phyloP scores from a whole-genome alignment of 2,888 invertebrate species.

The Gymnoscelis rufifasciata region DNA sequence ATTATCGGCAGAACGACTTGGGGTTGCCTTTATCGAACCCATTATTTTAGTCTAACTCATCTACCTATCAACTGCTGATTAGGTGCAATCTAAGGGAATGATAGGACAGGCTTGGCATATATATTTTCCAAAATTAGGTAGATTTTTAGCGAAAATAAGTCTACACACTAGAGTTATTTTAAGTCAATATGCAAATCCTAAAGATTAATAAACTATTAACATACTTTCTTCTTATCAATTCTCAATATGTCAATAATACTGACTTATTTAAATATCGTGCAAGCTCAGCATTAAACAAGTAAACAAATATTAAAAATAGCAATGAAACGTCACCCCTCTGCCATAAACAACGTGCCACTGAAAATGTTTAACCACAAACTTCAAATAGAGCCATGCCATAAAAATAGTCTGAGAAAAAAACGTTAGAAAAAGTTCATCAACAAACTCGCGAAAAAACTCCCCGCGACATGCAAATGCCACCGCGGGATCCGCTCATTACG shows the following conservation, averaged over 20 bases:
- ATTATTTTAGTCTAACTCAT: constrained; percentile 35
- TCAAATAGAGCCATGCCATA: constrained; percentile 66
- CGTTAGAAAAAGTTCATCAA: constrained; percentile 65
- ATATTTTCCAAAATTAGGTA: neutral
- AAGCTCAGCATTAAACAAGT: constrained; percentile 43
- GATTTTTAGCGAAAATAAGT: too few species aligned
- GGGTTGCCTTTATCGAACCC: constrained; percentile 33
- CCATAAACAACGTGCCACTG: constrained; percentile 66
- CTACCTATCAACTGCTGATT: constrained; percentile 25
- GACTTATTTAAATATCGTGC: constrained; percentile 28
- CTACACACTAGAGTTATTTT: too few species aligned
- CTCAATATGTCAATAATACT: neutral
- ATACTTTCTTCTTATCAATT: neutral
- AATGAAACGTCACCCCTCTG: constrained; percentile 58
- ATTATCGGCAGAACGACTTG: constrained; percentile 50
- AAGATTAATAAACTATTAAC: neutral
- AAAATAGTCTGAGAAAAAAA: constrained; percentile 55
- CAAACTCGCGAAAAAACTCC: constrained; percentile 66
- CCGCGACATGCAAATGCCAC: constrained; percentile 74
- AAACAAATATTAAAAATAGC: constrained; percentile 56
- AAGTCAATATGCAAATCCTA: too few species aligned
- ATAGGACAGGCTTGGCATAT: neutral
- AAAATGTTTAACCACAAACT: constrained; percentile 75
- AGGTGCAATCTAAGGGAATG: constrained; percentile 1
- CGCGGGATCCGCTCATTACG: constrained; percentile 69